Conservation (phyloP, 2,888 invertebrate genomes). For the Caenorhabditis macrosperma region DNA sequence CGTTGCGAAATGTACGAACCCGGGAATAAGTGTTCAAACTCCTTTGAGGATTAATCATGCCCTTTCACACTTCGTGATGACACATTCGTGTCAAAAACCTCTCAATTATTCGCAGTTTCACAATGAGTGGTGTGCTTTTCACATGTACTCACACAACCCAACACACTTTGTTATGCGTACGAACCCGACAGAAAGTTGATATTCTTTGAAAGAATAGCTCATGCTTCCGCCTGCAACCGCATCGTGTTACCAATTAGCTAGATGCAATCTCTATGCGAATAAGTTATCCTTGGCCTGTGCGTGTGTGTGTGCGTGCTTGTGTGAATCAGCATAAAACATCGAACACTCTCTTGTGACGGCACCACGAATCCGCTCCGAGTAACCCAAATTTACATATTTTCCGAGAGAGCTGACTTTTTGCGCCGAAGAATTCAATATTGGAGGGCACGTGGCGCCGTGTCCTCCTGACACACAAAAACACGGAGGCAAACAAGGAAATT, state of each 20-base stretch:
- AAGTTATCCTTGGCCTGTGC: not conserved
- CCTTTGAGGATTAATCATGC: not conserved
- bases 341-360: slow-evolving; percentile 1
- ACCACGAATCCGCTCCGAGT: not conserved
- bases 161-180: slow-evolving; percentile 38
- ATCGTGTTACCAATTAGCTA: slow-evolving; percentile 48
- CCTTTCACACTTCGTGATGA: slow-evolving; percentile 8
- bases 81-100: slow-evolving; percentile 1
- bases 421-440: not conserved
- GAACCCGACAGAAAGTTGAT: slow-evolving; percentile 44
- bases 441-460: not conserved
- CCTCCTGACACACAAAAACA: slow-evolving; percentile 10
- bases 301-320: not conserved
- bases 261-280: not conserved
- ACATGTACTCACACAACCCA: slow-evolving; percentile 32
- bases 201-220: slow-evolving; percentile 42
- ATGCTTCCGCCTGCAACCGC: slow-evolving; percentile 13
- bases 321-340: not conserved
- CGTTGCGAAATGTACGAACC: no score
- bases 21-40: no score
- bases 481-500: slow-evolving; percentile 15
- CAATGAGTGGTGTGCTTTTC: slow-evolving; percentile 31
- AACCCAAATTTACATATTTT: not conserved
- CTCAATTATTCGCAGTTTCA: slow-evolving; percentile 4
- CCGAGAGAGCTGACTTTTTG: not conserved